phyloP scores from a whole-genome alignment of 2,113 vertebrate species.

The Eudyptes chrysolophus region DNA sequence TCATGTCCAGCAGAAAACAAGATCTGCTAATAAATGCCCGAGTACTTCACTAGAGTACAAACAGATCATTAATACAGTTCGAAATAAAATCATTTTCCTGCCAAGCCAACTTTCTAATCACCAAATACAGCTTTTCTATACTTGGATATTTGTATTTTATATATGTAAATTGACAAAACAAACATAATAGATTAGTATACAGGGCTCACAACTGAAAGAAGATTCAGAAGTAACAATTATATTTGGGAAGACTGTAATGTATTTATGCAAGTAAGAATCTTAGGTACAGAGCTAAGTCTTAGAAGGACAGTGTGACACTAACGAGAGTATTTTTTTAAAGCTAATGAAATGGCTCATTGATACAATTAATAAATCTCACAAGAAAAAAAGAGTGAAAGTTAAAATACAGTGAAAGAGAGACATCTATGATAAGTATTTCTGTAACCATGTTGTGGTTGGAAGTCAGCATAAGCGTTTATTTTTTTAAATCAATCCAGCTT shows the following conservation, averaged over 20 bases:
- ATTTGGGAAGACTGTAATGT: not conserved
- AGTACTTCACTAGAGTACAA: not conserved
- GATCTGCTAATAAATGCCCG: not conserved
- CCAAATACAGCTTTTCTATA: not conserved
- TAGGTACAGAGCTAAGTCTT: not conserved
- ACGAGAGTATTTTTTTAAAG: not conserved
- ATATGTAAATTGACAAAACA: not conserved
- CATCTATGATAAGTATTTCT: not conserved
- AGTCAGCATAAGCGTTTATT: not conserved
- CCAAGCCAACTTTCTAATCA: not conserved
- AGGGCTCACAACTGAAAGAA: not conserved
- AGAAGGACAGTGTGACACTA: not conserved
- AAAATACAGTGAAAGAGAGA: not conserved
- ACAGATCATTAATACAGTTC: not conserved
- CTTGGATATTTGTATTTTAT: not conserved
- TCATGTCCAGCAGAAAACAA: not conserved
- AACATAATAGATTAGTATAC: not conserved
- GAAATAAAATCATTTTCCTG: not conserved
- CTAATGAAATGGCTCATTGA: not conserved
- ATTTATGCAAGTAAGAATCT: not conserved
- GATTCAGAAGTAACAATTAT: not conserved
- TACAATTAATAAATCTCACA: not conserved
- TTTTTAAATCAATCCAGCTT: slow-evolving; percentile 8
- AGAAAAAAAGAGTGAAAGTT: not conserved
- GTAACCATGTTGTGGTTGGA: not conserved